phyloP scores from a whole-genome alignment of 2,797 vertebrate genomes.

The Gila robusta region DNA sequence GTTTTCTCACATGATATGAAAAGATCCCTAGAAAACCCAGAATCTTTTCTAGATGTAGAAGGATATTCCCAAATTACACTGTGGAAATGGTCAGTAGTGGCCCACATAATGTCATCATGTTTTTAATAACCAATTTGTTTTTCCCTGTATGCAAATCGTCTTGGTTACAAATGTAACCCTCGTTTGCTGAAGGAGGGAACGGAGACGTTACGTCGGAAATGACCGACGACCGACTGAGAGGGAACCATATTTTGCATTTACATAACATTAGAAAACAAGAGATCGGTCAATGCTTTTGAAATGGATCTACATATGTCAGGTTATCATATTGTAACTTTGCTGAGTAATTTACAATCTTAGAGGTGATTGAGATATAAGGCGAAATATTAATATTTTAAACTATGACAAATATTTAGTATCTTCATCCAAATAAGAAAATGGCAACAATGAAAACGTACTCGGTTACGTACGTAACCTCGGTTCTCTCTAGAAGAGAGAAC shows the following conservation, averaged over 20 bases:
- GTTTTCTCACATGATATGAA: neutral
- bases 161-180: too few species aligned
- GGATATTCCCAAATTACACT: conserved; percentile 3
- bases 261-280: neutral
- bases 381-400: neutral
- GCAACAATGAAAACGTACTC: neutral
- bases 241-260: conserved; percentile 11
- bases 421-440: neutral
- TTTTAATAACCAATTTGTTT: neutral
- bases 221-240: too few species aligned
- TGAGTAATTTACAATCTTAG: neutral
- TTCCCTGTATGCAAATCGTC: conserved; percentile 3
- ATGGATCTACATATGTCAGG: neutral
- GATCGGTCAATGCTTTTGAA: neutral
- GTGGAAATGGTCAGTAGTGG: neutral
- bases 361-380: neutral
- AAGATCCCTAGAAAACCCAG: conserved; percentile 7
- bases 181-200: too few species aligned
- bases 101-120: neutral
- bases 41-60: neutral
- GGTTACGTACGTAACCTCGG: too few species aligned
- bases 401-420: neutral
- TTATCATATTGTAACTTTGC: neutral
- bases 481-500: too few species aligned
- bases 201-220: too few species aligned